A percentile compares a stretch with the other conserved stretches of the same genome.
Conservation (phyloP, 2,113 vertebrate genomes). For the Tragelaphus strepsiceros region DNA sequence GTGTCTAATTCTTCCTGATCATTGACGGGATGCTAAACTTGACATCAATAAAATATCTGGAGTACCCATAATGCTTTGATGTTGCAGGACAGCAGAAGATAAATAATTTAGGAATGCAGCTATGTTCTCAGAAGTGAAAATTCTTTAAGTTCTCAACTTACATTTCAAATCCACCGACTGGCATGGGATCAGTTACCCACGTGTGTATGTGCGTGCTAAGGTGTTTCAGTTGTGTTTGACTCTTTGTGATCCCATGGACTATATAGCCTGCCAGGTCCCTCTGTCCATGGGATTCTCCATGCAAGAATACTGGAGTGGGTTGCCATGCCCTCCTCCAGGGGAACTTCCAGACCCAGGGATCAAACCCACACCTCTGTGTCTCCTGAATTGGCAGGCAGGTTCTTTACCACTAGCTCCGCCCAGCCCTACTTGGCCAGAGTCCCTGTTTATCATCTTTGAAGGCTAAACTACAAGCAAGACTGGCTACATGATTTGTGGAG, state of each 20-base stretch:
- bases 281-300: not conserved
- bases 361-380: accelerated
- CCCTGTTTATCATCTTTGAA: not conserved
- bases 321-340: not conserved
- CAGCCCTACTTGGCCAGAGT: not conserved
- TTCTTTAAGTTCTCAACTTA: not conserved
- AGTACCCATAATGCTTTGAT: not conserved
- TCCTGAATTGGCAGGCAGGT: not conserved
- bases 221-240: not conserved
- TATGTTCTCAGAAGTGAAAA: not conserved
- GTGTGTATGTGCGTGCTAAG: accelerated
- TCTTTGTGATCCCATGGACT: not conserved
- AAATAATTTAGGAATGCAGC: not conserved
- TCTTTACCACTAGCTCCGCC: not conserved
- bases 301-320: not conserved
- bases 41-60: slow-evolving; percentile 9
- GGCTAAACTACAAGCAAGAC: not conserved
- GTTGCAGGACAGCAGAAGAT: not conserved
- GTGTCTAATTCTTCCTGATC: not conserved
- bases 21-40: not conserved
- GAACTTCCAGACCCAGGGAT: not conserved
- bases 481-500: not conserved
- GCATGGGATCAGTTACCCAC: not conserved
- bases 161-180: not conserved
- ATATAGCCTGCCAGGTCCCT: not conserved